Base-by-base conservation (phyloP, 2,113 vertebrate genomes). In the Oophaga pumilio region DNA sequence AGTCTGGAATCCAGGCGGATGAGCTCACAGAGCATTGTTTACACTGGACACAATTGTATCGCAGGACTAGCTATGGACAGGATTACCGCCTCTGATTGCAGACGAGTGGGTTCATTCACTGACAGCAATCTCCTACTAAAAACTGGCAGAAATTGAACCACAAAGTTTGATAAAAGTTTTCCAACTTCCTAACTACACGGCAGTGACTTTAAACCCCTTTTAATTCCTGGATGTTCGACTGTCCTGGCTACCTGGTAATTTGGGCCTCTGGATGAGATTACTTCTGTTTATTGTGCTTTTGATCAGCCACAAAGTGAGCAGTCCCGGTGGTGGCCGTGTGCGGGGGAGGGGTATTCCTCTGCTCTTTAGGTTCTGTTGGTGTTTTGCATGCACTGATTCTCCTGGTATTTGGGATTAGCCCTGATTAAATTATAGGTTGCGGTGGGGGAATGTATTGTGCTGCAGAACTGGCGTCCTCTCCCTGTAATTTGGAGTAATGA, bases 401-500 rank as follows among this genome's bases (percentile, higher is more conserved):
- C 90, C 52, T 91, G 91, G 89, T 91, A 90, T 91, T 94, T 89
- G 90, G 89, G 90, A 93, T 91, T 92, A 90, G 90, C 87, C 87
- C 88, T 93, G 90, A 92, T 94, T 93, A 93, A 94, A 93, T 93
- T 90, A 92, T 90, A 93, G 92, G 89, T 93, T 89, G 83, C 91
- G 92, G 89, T 92, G 89, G 93, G 91, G 90, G 92, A 93, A 91
- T 92, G 94, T 91, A 91, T 92, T 93, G 85, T 93, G 85, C 89
- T 89, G 92, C 90, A 91, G 92, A 91, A 92, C 91, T 91, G 90
- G 89, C 89, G 90, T 91, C 86, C 91, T 89, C 88, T 93, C 94
- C 92, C 93, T 95, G 91, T 94, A 94, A 95, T 95, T 95, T 95
- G 93, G 94, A 92, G 69, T 94, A 94, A 95, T 94, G 92, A 95